A percentile compares a stretch with the other conserved stretches of the same genome.
Evolutionary conservation across 1,140 invertebrate species (phyloP).

Genomic region (Holcopasites calliopsidis): DNA sequence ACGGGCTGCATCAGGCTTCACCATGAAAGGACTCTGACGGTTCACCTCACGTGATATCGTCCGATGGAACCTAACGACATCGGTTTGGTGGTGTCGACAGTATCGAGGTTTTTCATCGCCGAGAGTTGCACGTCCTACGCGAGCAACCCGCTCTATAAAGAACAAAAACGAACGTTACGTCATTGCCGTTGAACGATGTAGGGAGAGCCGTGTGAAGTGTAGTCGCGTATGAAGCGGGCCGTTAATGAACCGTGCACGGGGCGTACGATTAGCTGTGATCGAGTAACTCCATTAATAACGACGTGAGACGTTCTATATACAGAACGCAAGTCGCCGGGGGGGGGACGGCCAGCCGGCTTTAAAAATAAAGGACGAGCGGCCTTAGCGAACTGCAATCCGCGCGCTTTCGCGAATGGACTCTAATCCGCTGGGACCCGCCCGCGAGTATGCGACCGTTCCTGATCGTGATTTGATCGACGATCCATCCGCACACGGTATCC

Average conservation of each 20-base stretch:
- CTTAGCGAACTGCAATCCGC: background rate
- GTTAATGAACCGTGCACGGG: slow-evolving; percentile 54
- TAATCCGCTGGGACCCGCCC: too few relatives aligned
- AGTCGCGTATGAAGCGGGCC: slow-evolving; percentile 48
- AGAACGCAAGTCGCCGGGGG: slow-evolving; percentile 21
- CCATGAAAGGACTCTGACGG: background rate
- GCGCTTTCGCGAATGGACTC: slow-evolving; percentile 28
- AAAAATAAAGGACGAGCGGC: slow-evolving; percentile 12
- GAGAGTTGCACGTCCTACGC: slow-evolving; percentile 30
- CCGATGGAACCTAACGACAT: slow-evolving; percentile 40
- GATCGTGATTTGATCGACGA: background rate
- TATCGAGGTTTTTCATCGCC: slow-evolving; percentile 4
- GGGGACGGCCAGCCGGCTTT: background rate
- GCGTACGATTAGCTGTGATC: slow-evolving; percentile 51
- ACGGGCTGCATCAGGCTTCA: background rate
- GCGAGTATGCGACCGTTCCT: background rate
- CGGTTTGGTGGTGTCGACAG: slow-evolving; percentile 14
- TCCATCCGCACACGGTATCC: too few relatives aligned
- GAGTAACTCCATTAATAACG: slow-evolving; percentile 59
- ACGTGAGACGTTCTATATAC: slow-evolving; percentile 22
- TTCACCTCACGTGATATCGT: background rate
- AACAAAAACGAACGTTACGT: slow-evolving; percentile 54
- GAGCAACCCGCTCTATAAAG: background rate
- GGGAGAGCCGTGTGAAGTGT: slow-evolving; percentile 41
- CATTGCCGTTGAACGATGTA: slow-evolving; percentile 58